Evolutionary conservation across 2,888 invertebrate species (phyloP).

Genomic region (Caenorhabditis sp.): DNA sequence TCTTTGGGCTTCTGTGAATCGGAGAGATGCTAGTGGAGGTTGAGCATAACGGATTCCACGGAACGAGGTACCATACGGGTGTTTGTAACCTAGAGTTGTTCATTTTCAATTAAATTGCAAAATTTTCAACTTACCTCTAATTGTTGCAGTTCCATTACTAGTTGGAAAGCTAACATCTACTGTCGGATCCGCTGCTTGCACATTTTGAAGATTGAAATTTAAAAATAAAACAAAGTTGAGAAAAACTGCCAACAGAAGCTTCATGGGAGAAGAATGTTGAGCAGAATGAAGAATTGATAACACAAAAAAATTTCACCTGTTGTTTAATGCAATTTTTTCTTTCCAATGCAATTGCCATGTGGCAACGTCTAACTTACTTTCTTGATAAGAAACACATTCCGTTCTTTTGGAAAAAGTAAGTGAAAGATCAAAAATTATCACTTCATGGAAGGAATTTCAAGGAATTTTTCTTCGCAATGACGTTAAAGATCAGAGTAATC

Average conservation of each 20-base stretch:
- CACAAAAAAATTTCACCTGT: not conserved
- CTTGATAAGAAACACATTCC: slow-evolving; percentile 46
- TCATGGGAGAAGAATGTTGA: slow-evolving; percentile 23
- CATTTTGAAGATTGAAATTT: too few species aligned
- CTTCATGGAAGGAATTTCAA: not conserved
- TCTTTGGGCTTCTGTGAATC: slow-evolving; percentile 59
- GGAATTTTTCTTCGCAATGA: not conserved
- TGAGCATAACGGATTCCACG: slow-evolving; percentile 66
- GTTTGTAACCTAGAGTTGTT: slow-evolving; percentile 58
- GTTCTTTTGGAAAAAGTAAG: slow-evolving; percentile 12
- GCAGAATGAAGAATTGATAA: slow-evolving; percentile 40
- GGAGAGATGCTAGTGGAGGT: slow-evolving; percentile 51
- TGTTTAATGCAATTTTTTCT: too few species aligned
- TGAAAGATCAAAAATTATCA: slow-evolving; percentile 8
- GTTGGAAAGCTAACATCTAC: slow-evolving; percentile 45
- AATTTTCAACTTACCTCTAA: slow-evolving; percentile 47
- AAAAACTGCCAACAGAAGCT: slow-evolving; percentile 43
- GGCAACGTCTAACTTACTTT: slow-evolving; percentile 25
- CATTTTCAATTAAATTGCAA: not conserved
- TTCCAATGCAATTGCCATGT: slow-evolving; percentile 29
- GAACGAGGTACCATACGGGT: slow-evolving; percentile 63
- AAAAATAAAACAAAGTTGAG: slow-evolving; percentile 5
- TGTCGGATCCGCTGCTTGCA: slow-evolving; percentile 31
- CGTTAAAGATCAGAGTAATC: not conserved
- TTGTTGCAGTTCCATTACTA: slow-evolving; percentile 52